These are phyloP conservation scores for Onychostoma macrolepis DNA, from an alignment of 2,113 vertebrate species.

Conservation along the genomic window DNA sequence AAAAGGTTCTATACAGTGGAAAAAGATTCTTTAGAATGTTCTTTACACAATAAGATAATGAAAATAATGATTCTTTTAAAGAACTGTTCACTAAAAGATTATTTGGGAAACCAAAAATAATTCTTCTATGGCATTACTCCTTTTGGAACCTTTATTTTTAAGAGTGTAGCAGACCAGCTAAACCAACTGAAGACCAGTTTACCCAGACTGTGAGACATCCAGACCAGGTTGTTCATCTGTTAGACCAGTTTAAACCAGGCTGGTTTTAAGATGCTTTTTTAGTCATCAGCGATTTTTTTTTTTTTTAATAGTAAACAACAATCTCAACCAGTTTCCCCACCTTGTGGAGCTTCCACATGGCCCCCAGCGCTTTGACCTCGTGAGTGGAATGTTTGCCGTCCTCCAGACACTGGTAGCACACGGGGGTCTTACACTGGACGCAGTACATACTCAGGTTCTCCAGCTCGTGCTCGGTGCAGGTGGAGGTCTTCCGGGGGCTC, in stretches of 20 bases:
- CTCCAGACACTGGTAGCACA: slow-evolving; percentile 98
- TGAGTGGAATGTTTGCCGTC: slow-evolving; percentile 95
- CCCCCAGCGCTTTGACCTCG: slow-evolving; percentile 95
- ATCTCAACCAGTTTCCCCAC: slow-evolving; percentile 73
- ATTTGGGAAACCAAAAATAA: neutral
- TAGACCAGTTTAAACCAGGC: neutral
- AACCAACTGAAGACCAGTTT: neutral
- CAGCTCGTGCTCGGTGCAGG: slow-evolving; percentile 97
- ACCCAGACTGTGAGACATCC: neutral
- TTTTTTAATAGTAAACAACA: neutral
- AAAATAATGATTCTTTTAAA: neutral
- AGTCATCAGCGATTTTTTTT: neutral
- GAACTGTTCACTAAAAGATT: neutral
- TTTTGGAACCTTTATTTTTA: neutral
- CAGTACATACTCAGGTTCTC: slow-evolving; percentile 99
- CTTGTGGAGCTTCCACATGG: slow-evolving; percentile 99
- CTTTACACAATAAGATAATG: no score
- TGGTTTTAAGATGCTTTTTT: neutral
- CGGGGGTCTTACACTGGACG: slow-evolving; percentile 94
- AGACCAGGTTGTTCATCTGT: neutral
- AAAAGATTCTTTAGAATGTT: no score
- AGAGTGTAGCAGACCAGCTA: neutral
- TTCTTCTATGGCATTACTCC: neutral
- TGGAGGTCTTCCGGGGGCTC: slow-evolving; percentile 93
- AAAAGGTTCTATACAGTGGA: no score